Evolutionary conservation across 1,140 invertebrate species (phyloP).

Genomic region (Ceratina japonica): DNA sequence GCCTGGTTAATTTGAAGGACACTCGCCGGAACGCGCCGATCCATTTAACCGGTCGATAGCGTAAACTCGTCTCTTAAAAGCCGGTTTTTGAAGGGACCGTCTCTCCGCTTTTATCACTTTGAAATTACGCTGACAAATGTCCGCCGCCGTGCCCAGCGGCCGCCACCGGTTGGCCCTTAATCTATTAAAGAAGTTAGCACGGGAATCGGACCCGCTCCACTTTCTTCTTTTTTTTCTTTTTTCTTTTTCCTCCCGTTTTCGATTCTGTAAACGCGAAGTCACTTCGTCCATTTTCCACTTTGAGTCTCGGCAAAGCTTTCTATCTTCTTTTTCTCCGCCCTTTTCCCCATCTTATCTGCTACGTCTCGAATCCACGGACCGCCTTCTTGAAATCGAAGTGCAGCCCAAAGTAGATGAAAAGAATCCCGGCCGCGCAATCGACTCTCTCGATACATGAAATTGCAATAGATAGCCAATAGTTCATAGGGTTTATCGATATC

Average conservation of each 20-base stretch:
- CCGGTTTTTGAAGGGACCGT: too few relatives aligned
- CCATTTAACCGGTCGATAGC: neutral
- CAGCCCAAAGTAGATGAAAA: constrained; percentile 15
- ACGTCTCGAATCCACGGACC: constrained; percentile 8
- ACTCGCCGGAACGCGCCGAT: neutral
- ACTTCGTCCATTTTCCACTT: constrained; percentile 39
- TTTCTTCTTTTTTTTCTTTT: too few relatives aligned
- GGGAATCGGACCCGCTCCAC: constrained; percentile 3
- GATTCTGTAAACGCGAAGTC: constrained; percentile 15
- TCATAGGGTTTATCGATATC: constrained; percentile 1
- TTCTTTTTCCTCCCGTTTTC: too few relatives aligned
- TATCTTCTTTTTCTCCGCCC: constrained; percentile 1
- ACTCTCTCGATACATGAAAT: constrained; percentile 24
- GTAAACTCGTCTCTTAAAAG: neutral
- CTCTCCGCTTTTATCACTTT: too few relatives aligned
- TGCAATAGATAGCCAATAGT: constrained; percentile 3
- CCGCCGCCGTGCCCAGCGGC: too few relatives aligned
- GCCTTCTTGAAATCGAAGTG: constrained; percentile 13
- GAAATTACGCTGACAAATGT: neutral
- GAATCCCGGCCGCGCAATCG: constrained; percentile 10
- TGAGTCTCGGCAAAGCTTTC: constrained; percentile 19
- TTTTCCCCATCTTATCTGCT: constrained; percentile 19
- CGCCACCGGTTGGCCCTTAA: constrained; percentile 3
- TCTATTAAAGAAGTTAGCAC: constrained; percentile 40
- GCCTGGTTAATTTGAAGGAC: constrained; percentile 20